phyloP scores from a whole-genome alignment of 1,140 invertebrate genomes.

The Bradysia coprophila region DNA sequence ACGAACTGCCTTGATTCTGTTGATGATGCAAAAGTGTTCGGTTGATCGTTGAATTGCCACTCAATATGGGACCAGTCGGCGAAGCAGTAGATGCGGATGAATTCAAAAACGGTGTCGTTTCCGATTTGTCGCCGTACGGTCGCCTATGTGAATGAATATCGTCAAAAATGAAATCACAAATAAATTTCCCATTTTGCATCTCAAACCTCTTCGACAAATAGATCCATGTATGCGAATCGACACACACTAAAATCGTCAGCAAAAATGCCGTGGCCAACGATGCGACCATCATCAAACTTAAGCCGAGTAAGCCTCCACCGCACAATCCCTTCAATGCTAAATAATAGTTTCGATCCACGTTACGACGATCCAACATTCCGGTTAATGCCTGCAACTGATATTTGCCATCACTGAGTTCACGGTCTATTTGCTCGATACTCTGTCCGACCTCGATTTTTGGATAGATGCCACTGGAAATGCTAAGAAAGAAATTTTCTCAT shows the following conservation, averaged over 20 bases:
- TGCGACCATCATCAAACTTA: conserved; percentile 58
- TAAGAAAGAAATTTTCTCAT: conserved; percentile 3
- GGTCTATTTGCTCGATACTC: conserved; percentile 15
- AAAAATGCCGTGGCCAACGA: conserved; percentile 52
- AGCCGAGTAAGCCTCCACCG: conserved; percentile 46
- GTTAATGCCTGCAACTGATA: conserved; percentile 26
- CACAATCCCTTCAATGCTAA: conserved; percentile 47
- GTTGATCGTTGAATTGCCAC: conserved; percentile 20
- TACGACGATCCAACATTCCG: conserved; percentile 44
- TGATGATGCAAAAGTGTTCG: conserved; percentile 22
- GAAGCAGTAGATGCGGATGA: conserved; percentile 21
- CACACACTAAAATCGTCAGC: conserved; percentile 77
- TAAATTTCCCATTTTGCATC: neutral
- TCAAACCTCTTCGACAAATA: conserved; percentile 57
- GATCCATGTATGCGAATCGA: conserved; percentile 94
- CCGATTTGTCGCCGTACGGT: conserved; percentile 16
- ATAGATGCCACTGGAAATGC: conserved; percentile 21
- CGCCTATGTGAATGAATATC: conserved; percentile 1
- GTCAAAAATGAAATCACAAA: neutral
- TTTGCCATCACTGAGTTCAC: conserved; percentile 17
- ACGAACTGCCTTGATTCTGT: conserved; percentile 10
- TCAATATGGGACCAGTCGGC: conserved; percentile 12
- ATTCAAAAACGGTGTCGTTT: conserved; percentile 18
- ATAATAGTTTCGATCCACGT: conserved; percentile 48
- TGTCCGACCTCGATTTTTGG: conserved; percentile 18